These are phyloP conservation scores for Nemopilema nomurai DNA, from an alignment of 30 jellyfish, hydroid and myxozoan species.

Conservation along the genomic window DNA sequence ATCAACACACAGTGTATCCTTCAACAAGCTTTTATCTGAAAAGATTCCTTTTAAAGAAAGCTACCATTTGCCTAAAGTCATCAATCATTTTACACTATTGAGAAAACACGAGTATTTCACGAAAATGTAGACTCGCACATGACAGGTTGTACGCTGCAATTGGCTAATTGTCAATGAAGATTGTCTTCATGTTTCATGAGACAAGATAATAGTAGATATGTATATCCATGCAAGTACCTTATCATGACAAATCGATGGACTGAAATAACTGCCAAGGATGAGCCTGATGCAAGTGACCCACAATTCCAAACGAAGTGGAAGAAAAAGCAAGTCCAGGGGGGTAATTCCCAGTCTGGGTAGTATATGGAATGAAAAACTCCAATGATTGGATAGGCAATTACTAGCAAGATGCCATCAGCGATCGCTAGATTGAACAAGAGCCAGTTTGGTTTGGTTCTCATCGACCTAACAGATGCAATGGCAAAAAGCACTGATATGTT, in stretches of 20 bases:
- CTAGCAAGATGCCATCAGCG: slow-evolving; percentile 63
- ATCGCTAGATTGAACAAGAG: slow-evolving; percentile 66
- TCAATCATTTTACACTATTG: too few relatives aligned
- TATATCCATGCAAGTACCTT: slow-evolving; percentile 13
- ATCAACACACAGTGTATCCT: too few relatives aligned
- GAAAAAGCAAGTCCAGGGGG: slow-evolving; percentile 31
- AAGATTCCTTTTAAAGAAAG: too few relatives aligned
- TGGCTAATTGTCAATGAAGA: too few relatives aligned
- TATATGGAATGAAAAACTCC: slow-evolving; percentile 52
- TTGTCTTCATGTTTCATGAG: too few relatives aligned
- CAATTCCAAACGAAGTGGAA: slow-evolving; percentile 53
- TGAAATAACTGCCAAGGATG: slow-evolving; percentile 69
- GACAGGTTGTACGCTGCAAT: too few relatives aligned
- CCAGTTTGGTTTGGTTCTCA: slow-evolving; percentile 66
- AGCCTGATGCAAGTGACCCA: slow-evolving; percentile 76
- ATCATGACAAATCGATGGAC: slow-evolving; percentile 65
- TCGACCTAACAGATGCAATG: slow-evolving; percentile 17
- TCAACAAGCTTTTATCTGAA: too few relatives aligned
- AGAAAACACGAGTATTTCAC: too few relatives aligned
- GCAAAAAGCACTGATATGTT: slow-evolving; percentile 48
- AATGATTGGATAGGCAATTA: slow-evolving; percentile 55
- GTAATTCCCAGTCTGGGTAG: slow-evolving; percentile 63
- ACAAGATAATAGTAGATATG: not conserved
- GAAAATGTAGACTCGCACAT: too few relatives aligned
- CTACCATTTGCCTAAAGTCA: too few relatives aligned